Evolutionary conservation across 53 echinoderm and acorn worm species (phyloP).

Genomic region (Stichopus horrens): DNA sequence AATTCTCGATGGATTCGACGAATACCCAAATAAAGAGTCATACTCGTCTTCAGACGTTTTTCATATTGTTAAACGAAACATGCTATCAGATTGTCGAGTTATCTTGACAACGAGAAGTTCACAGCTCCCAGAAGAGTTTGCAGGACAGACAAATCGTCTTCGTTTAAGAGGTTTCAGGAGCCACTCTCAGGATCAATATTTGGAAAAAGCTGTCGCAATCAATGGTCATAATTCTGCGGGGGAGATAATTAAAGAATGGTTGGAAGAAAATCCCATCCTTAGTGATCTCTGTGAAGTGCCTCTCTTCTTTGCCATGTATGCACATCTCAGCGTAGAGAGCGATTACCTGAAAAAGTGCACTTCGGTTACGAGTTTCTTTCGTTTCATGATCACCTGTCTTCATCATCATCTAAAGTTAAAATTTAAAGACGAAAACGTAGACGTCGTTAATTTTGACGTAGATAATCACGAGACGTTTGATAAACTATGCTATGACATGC

Average conservation of each 20-base stretch:
- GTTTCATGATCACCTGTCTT: background rate
- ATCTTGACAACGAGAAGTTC: background rate
- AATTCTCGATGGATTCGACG: background rate
- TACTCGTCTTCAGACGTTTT: background rate
- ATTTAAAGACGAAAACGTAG: background rate
- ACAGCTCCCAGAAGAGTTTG: background rate
- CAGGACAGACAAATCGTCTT: background rate
- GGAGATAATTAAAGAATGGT: background rate
- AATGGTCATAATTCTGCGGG: background rate
- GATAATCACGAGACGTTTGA: background rate
- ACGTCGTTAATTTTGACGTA: background rate
- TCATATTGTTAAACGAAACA: background rate
- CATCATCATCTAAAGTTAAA: background rate
- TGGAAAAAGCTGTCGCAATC: background rate
- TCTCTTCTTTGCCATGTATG: conserved; percentile 7
- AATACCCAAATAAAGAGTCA: background rate
- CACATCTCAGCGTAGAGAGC: background rate
- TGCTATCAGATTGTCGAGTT: background rate
- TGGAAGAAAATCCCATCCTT: conserved; percentile 2
- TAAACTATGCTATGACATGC: background rate
- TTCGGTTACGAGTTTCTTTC: conserved; percentile 24
- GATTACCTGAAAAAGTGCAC: background rate
- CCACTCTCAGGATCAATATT: background rate
- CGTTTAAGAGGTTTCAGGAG: background rate
- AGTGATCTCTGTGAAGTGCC: background rate